Conservation (phyloP, 1,140 invertebrate genomes). For the Chymomyza costata region DNA sequence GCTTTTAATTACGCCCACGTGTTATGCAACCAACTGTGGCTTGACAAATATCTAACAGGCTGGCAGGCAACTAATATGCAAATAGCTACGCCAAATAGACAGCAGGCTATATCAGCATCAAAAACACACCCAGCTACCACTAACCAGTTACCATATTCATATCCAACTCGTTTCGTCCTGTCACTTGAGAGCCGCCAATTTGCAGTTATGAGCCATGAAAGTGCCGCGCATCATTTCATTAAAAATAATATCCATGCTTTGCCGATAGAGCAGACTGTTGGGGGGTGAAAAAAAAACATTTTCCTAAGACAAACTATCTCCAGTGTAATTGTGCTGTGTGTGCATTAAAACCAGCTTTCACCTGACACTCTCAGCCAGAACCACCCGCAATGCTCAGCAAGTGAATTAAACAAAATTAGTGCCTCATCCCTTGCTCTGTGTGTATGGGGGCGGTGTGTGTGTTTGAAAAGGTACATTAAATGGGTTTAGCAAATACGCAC, state of each 20-base stretch:
- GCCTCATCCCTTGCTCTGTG: slow-evolving; percentile 7
- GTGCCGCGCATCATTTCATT: slow-evolving; percentile 45
- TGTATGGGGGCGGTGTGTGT: not conserved
- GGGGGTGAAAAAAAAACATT: too few relatives aligned
- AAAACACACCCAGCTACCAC: too few relatives aligned
- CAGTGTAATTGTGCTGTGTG: slow-evolving; percentile 2
- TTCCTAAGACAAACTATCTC: slow-evolving; percentile 43
- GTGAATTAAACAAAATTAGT: slow-evolving; percentile 66
- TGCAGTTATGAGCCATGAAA: slow-evolving; percentile 45
- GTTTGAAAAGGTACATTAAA: slow-evolving; percentile 35
- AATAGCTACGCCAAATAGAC: slow-evolving; percentile 24
- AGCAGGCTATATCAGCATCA: too few relatives aligned
- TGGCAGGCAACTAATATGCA: slow-evolving; percentile 33
- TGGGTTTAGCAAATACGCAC: slow-evolving; percentile 64
- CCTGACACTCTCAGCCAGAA: slow-evolving; percentile 33
- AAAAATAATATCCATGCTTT: slow-evolving; percentile 57
- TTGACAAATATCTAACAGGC: slow-evolving; percentile 40
- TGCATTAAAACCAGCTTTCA: slow-evolving; percentile 7
- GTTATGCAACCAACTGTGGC: not conserved
- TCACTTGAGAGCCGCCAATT: slow-evolving; percentile 47
- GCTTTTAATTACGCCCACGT: slow-evolving; percentile 57
- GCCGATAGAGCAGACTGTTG: too few relatives aligned
- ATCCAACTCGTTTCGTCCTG: slow-evolving; percentile 5
- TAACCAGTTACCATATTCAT: too few relatives aligned
- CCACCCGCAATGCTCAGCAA: slow-evolving; percentile 8